Conservation (phyloP, 53 echinoderm and acorn worm species). For the Pentamera pediparva region DNA sequence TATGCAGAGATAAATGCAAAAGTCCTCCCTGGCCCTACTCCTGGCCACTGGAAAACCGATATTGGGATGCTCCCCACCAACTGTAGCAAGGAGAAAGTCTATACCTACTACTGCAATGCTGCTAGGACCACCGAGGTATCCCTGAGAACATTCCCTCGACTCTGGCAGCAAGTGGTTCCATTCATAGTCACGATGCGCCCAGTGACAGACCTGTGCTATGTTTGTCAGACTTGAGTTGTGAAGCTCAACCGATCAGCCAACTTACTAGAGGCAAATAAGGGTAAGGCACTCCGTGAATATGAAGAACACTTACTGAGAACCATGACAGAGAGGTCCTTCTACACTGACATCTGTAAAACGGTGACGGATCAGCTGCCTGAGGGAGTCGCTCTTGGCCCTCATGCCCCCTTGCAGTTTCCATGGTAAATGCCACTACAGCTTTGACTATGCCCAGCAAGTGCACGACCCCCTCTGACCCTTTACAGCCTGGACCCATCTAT, state of each 20-base stretch:
- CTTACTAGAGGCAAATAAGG: no score
- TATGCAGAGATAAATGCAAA: no score
- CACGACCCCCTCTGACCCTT: neutral
- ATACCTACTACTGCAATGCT: neutral
- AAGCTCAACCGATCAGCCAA: no score
- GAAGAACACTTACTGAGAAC: constrained; percentile 11
- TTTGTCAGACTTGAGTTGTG: no score
- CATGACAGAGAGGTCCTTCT: constrained; percentile 10
- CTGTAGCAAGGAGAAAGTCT: constrained; percentile 5
- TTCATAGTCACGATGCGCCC: constrained; percentile 11
- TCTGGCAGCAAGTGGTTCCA: constrained; percentile 26
- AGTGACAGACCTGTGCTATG: no score
- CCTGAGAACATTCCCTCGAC: neutral
- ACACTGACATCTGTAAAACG: constrained; percentile 7
- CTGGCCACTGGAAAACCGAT: neutral
- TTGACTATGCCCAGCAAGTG: neutral
- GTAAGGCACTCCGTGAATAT: neutral
- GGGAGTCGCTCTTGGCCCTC: neutral
- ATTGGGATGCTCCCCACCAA: neutral
- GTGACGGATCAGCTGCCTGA: constrained; percentile 1
- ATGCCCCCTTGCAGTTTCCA: neutral
- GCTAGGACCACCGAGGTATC: constrained; percentile 20
- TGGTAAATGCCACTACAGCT: neutral
- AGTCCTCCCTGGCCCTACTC: no score
- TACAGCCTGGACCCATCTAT: neutral